Percentiles rank a stretch among this genome's conserved stretches.
phyloP scores from a whole-genome alignment of 2,797 vertebrate species.

The Poecile montanus region DNA sequence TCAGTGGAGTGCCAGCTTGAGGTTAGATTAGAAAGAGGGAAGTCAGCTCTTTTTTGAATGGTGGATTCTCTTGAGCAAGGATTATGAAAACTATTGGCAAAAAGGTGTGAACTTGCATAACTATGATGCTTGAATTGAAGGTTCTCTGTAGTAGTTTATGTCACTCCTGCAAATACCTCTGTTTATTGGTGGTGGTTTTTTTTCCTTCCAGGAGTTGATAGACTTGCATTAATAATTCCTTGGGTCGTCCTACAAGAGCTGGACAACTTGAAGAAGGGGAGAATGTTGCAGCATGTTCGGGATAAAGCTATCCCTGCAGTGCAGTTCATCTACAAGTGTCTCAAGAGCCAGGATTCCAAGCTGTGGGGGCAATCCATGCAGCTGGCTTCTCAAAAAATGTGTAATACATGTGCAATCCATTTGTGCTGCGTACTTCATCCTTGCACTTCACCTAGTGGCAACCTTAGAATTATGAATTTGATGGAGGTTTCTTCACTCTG shows the following conservation, averaged over 20 bases:
- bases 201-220: conserved; percentile 76
- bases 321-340: conserved; percentile 85
- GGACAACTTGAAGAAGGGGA: conserved; percentile 87
- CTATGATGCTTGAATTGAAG: not conserved
- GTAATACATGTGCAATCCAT: conserved; percentile 75
- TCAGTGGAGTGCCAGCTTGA: not conserved
- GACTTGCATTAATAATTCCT: conserved; percentile 87
- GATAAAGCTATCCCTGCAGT: conserved; percentile 87
- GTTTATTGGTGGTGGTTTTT: not conserved
- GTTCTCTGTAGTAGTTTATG: not conserved
- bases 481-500: not conserved
- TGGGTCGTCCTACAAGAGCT: conserved; percentile 96
- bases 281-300: conserved; percentile 79
- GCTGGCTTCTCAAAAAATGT: conserved; percentile 83
- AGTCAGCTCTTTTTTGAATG: not conserved
- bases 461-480: not conserved
- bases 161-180: not conserved
- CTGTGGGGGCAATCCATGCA: conserved; percentile 95
- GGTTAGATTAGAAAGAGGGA: not conserved
- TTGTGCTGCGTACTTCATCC: not conserved
- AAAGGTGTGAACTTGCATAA: not conserved
- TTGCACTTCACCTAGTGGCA: not conserved
- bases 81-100: not conserved
- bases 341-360: conserved; percentile 82
- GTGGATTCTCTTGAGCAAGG: not conserved